A percentile compares a stretch with the other conserved stretches of the same genome.
Evolutionary conservation across 2,888 invertebrate species (phyloP).

Genomic region (Agrotis ipsilon): DNA sequence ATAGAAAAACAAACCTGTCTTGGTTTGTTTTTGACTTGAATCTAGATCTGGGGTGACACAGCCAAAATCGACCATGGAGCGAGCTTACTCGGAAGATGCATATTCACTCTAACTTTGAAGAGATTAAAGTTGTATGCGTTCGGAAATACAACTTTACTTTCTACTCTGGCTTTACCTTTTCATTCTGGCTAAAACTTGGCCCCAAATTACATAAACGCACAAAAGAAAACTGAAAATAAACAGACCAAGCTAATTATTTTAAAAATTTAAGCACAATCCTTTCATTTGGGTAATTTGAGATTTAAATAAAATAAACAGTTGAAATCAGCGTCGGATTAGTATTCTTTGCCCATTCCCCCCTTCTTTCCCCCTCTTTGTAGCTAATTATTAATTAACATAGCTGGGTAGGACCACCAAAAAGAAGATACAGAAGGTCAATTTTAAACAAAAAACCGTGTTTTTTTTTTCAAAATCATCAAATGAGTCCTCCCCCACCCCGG

Average conservation of each 20-base stretch:
- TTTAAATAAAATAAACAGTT: slow-evolving; percentile 58
- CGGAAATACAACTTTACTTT: no score
- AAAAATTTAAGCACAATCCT: slow-evolving; percentile 18
- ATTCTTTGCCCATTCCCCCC: slow-evolving; percentile 45
- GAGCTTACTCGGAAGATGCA: no score
- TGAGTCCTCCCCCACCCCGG: no score
- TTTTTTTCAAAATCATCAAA: no score
- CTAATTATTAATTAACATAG: slow-evolving; percentile 65
- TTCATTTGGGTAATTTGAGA: slow-evolving; percentile 33
- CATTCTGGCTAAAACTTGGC: not conserved
- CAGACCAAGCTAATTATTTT: slow-evolving; percentile 5
- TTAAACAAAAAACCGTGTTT: not conserved
- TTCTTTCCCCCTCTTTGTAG: slow-evolving; percentile 11
- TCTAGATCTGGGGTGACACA: no score
- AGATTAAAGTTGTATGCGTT: no score
- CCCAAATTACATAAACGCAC: not conserved
- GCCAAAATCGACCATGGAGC: no score
- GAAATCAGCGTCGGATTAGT: slow-evolving; percentile 53
- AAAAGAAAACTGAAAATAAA: not conserved
- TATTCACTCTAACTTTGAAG: no score
- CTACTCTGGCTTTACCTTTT: no score
- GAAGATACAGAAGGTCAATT: slow-evolving; percentile 10
- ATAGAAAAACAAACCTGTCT: no score
- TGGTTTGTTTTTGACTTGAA: no score
- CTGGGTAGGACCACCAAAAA: slow-evolving; percentile 27